phyloP scores from a whole-genome alignment of 2,113 vertebrate genomes.

The Dromas ardeola region DNA sequence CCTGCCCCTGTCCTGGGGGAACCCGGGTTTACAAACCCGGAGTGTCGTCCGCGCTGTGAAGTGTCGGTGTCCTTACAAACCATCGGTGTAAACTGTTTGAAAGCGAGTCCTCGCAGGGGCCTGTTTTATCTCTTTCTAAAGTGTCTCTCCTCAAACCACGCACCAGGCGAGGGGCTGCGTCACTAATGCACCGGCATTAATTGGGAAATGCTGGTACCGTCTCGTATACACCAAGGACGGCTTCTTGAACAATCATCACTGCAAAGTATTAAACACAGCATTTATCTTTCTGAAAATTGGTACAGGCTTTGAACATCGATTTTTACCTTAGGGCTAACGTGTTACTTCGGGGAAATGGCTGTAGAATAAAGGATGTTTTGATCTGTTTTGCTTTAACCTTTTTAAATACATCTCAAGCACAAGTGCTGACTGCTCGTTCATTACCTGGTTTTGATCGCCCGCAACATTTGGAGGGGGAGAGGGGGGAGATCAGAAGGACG shows the following conservation, averaged over 20 bases:
- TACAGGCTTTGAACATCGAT: conserved; percentile 63
- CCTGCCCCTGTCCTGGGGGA: not conserved
- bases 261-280: not conserved
- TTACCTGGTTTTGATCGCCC: not conserved
- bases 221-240: not conserved
- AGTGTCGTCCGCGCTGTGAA: fast-evolving
- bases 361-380: conserved; percentile 50
- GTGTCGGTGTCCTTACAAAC: not conserved
- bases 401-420: conserved; percentile 27
- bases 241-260: not conserved
- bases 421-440: not conserved
- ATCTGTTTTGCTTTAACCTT: conserved; percentile 63
- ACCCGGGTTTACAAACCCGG: not conserved
- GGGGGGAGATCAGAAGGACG: not conserved
- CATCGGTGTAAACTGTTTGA: not conserved
- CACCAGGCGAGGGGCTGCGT: not conserved
- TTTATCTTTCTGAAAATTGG: conserved; percentile 55
- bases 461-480: not conserved
- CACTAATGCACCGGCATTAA: not conserved
- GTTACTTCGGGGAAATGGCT: conserved; percentile 47
- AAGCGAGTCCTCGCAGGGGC: not conserved
- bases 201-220: not conserved
- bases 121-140: not conserved
- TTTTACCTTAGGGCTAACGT: conserved; percentile 51
- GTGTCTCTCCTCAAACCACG: not conserved